Conservation (phyloP, 2,888 invertebrate genomes). For the Thymelicus acteon region DNA sequence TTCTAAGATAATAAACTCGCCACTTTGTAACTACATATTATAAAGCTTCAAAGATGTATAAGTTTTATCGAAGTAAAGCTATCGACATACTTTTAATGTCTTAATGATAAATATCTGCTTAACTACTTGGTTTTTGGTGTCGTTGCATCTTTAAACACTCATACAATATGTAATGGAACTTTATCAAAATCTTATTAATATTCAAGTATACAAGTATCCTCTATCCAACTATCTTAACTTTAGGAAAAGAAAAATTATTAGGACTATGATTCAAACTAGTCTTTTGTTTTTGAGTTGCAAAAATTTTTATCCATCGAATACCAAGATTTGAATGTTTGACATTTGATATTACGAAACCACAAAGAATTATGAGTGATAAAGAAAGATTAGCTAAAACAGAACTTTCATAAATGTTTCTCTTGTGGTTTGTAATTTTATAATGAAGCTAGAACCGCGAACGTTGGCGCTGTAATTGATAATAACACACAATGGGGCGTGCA, state of each 20-base stretch:
- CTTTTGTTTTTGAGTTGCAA: too few relatives aligned
- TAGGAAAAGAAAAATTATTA: too few relatives aligned
- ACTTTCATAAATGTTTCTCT: conserved; percentile 44
- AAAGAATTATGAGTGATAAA: conserved; percentile 35
- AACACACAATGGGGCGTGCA: conserved; percentile 80
- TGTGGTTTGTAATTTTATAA: conserved; percentile 50
- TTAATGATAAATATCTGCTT: too few relatives aligned
- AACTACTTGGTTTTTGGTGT: too few relatives aligned
- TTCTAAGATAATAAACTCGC: conserved; percentile 7
- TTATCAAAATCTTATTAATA: too few relatives aligned
- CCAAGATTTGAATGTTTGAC: background rate
- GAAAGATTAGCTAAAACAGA: conserved; percentile 38
- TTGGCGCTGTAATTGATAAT: conserved; percentile 79
- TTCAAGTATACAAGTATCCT: too few relatives aligned
- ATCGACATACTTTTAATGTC: too few relatives aligned
- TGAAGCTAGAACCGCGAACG: conserved; percentile 56
- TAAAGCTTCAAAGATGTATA: background rate
- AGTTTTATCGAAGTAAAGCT: background rate
- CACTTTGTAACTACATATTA: conserved; percentile 9
- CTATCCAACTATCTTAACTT: too few relatives aligned
- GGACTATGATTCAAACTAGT: too few relatives aligned
- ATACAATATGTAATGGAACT: too few relatives aligned
- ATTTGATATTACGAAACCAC: conserved; percentile 23
- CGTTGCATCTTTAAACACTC: background rate
- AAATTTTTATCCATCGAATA: too few relatives aligned